Evolutionary conservation across 2,797 vertebrate species (phyloP).

Genomic region (Tauraco hartlaubi): DNA sequence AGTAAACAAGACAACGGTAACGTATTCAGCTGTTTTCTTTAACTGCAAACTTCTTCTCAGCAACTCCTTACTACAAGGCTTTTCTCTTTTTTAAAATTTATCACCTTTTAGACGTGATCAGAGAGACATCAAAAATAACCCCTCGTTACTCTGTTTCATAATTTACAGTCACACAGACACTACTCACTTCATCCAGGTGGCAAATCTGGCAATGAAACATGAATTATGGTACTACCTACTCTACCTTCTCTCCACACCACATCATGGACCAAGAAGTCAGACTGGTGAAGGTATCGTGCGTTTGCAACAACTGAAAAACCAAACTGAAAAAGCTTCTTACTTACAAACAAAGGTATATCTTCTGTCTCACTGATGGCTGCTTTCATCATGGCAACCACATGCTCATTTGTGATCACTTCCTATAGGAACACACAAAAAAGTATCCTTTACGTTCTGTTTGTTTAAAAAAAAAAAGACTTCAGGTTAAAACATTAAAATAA

Average conservation of each 20-base stretch:
- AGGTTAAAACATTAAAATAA: not conserved
- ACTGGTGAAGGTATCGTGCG: accelerated
- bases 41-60: not conserved
- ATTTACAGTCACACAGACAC: not conserved
- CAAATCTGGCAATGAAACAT: not conserved
- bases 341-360: conserved; percentile 92
- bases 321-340: conserved; percentile 54
- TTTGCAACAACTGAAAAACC: not conserved
- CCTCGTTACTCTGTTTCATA: not conserved
- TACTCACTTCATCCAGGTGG: not conserved
- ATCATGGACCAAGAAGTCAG: accelerated
- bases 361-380: conserved; percentile 93
- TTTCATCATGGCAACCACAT: conserved; percentile 98
- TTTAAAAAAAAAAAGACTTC: not conserved
- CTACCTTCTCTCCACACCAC: not conserved
- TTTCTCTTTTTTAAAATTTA: not conserved
- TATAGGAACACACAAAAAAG: conserved; percentile 59
- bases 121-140: not conserved
- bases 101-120: not conserved
- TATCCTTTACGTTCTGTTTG: not conserved
- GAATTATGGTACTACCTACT: too few relatives aligned
- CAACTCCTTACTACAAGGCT: not conserved
- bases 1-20: not conserved
- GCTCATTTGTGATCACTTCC: conserved; percentile 97
- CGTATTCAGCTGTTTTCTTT: not conserved